Base-by-base conservation (phyloP, 2,113 vertebrate genomes). In the Solea solea region DNA sequence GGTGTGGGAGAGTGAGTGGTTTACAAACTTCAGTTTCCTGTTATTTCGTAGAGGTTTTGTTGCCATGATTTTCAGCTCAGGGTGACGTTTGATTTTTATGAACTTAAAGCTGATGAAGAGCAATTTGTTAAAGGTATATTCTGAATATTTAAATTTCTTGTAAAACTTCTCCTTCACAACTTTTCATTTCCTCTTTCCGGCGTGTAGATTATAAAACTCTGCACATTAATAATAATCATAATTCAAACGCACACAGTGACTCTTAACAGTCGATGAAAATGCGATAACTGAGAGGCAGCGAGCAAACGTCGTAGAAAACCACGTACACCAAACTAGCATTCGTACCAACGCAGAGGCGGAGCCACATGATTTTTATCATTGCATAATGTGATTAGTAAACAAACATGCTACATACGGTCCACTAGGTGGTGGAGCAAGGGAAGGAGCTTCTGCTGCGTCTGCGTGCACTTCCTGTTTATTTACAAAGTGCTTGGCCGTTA, bases 391-490 rank as follows among this genome's bases (percentile, higher is more conserved):
- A 57, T 72, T 73, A 83, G 60, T 88, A 71, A 74, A 85, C 76
- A 82, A 78, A 76, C 88, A 90, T 88, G 87, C 89, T 90, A 90
- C 86, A 83, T 81, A 81, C 74, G 69, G 65, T 62, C 51, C 70
- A 66, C 65, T 41, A 68, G 72, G 44, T 64, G 64, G 74, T 14
- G 58, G 42, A 34, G 61, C 12, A 45, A 45, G 41, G 66, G 69
- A 14, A 55, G 4, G 41, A 16, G 21, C 16, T n/a, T 10, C 45
- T 4, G 69, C 69, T 55, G 50, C 42, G 7, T 56, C 21, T 21
- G 21, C 21, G 21, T 15, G 57, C 44, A 54, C 25, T 58, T 8
- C 68, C 13, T 8, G 15, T 72, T 44, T 81, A 84, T 86, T 57
- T 84, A 84, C 86, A 84, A 60, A 71, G 71, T 68, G 83, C 67